These are phyloP conservation scores for Nothocercus nigrocapillus DNA, from an alignment of 2,113 vertebrate species.

Conservation along the genomic window DNA sequence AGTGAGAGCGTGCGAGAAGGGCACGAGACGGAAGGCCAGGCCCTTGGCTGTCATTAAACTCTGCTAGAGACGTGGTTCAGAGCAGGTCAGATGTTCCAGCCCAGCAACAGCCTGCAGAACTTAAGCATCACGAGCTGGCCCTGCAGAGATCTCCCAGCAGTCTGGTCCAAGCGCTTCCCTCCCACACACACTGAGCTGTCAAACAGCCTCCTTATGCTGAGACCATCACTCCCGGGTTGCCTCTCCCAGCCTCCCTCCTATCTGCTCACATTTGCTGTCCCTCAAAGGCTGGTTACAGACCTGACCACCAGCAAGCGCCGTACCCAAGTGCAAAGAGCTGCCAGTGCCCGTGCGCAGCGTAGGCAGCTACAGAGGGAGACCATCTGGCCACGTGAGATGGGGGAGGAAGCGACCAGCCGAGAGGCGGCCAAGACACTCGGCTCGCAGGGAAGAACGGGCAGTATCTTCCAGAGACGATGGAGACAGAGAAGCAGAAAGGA, in stretches of 20 bases:
- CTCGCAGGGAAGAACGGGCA: accelerated
- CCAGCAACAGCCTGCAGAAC: neutral
- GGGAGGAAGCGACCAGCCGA: slow-evolving; percentile 42
- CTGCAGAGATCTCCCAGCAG: neutral
- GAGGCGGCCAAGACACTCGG: neutral
- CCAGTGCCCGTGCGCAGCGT: neutral
- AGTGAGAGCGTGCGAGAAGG: neutral
- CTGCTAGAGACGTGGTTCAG: neutral
- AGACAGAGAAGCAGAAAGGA: neutral
- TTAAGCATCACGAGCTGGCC: neutral
- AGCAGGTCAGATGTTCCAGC: neutral
- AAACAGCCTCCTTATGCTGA: accelerated
- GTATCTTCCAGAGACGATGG: neutral
- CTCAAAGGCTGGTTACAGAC: neutral
- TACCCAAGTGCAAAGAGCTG: neutral
- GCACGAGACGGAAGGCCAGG: neutral
- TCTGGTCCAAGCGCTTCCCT: neutral
- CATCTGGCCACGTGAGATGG: slow-evolving; percentile 46
- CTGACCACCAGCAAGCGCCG: neutral
- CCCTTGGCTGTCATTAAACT: too few species aligned
- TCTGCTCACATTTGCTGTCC: accelerated
- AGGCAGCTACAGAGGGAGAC: slow-evolving; percentile 15
- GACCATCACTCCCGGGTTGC: neutral
- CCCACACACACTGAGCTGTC: neutral
- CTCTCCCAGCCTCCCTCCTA: neutral